These are phyloP conservation scores for Amblyopsis hoosieri DNA, from an alignment of 2,797 vertebrate species.

Conservation along the genomic window DNA sequence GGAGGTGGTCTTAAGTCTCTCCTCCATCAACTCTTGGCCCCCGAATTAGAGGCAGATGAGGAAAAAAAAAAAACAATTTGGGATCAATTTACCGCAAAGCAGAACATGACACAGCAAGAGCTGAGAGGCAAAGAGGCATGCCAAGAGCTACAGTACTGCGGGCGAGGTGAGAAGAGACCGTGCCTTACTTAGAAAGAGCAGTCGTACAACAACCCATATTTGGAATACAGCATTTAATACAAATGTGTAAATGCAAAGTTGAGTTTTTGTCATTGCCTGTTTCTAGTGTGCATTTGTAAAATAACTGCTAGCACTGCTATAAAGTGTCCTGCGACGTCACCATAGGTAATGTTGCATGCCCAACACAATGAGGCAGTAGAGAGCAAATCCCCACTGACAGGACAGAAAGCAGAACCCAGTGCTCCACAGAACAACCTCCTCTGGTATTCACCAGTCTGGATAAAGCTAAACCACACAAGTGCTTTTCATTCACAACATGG, in stretches of 20 bases:
- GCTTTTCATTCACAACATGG: conserved; percentile 68
- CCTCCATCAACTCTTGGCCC: conserved; percentile 19
- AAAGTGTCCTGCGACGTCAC: conserved; percentile 24
- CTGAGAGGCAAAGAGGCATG: conserved; percentile 6
- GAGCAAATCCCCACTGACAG: conserved; percentile 54
- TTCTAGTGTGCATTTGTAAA: conserved; percentile 15
- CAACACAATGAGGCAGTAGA: conserved; percentile 74
- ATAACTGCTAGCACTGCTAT: not conserved
- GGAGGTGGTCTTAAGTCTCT: conserved; percentile 27
- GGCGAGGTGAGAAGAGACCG: conserved; percentile 9
- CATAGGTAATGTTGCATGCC: conserved; percentile 35
- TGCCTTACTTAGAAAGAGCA: conserved; percentile 17
- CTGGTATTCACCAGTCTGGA: conserved; percentile 71
- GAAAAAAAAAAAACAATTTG: conserved; percentile 15
- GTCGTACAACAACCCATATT: conserved; percentile 35
- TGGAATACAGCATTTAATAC: conserved; percentile 7
- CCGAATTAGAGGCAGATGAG: conserved; percentile 30
- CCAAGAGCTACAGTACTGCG: conserved; percentile 18
- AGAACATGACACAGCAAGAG: conserved; percentile 41
- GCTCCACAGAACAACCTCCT: conserved; percentile 60
- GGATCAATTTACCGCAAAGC: conserved; percentile 34
- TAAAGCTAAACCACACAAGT: conserved; percentile 73
- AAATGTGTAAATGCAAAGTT: conserved; percentile 30
- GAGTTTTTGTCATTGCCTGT: conserved; percentile 12
- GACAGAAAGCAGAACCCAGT: conserved; percentile 58